These are phyloP conservation scores for Catocala nupta DNA, from an alignment of 2,888 invertebrate genomes.

Conservation along the genomic window DNA sequence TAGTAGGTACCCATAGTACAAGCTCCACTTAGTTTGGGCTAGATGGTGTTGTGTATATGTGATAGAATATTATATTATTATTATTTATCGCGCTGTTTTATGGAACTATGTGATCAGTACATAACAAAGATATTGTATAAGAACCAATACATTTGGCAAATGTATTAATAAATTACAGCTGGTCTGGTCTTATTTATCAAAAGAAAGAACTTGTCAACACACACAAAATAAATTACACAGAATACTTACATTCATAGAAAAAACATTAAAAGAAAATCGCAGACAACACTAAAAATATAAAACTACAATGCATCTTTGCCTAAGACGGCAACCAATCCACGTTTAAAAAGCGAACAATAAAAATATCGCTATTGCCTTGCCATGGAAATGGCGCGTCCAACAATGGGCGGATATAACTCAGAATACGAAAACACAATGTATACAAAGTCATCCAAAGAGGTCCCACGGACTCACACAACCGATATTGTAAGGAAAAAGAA, in stretches of 20 bases:
- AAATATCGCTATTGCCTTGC: constrained; percentile 30
- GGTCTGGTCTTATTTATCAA: too few species aligned
- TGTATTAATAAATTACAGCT: too few species aligned
- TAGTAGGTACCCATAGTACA: too few species aligned
- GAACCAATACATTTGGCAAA: too few species aligned
- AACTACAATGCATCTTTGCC: constrained; percentile 3
- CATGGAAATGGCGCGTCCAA: constrained; percentile 19
- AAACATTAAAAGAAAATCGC: neutral
- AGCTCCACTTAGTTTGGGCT: too few species aligned
- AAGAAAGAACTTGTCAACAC: too few species aligned
- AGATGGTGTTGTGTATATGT: too few species aligned
- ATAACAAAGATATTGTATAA: too few species aligned
- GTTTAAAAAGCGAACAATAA: constrained; percentile 38
- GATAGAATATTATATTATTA: too few species aligned
- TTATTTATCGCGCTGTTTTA: too few species aligned
- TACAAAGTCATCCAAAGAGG: constrained; percentile 24
- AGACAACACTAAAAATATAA: neutral
- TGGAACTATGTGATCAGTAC: too few species aligned
- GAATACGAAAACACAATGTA: constrained; percentile 27
- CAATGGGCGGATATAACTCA: constrained; percentile 32
- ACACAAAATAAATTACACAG: neutral
- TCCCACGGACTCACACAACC: constrained; percentile 18
- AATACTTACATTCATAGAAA: neutral
- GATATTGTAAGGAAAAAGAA: constrained; percentile 25
- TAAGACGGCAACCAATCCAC: constrained; percentile 33